Conservation (phyloP, 2,888 invertebrate genomes). For the Eristalis tenax region DNA sequence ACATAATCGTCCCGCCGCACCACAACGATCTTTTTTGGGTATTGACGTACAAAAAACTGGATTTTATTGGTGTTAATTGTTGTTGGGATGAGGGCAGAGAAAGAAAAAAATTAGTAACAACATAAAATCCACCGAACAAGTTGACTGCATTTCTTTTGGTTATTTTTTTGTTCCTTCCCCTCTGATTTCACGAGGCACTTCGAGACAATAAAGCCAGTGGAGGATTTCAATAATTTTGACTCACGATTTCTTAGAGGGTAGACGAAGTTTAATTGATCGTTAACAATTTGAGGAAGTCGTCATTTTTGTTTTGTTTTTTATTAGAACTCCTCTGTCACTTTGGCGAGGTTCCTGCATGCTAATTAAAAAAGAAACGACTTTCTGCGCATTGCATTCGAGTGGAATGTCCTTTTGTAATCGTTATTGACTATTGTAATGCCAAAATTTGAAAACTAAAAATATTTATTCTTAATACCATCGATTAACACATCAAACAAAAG, state of each 20-base stretch:
- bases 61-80: constrained; percentile 46
- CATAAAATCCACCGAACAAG: neutral
- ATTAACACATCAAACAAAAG: neutral
- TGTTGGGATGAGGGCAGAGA: constrained; percentile 26
- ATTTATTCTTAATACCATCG: neutral
- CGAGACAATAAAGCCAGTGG: constrained; percentile 7
- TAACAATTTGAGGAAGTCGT: constrained; percentile 42
- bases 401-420: constrained; percentile 25
- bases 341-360: constrained; percentile 3
- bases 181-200: neutral
- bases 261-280: constrained; percentile 40
- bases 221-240: constrained; percentile 17
- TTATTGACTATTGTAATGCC: constrained; percentile 14
- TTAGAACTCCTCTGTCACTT: neutral
- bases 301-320: constrained; percentile 13
- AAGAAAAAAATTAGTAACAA: neutral
- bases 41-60: constrained; percentile 56
- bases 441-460: neutral
- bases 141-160: constrained; percentile 2
- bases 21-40: neutral
- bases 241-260: constrained; percentile 18
- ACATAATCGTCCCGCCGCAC: neutral
- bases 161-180: neutral
- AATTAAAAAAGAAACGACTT: neutral
- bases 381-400: neutral